Evolutionary conservation across 2,797 vertebrate genomes (phyloP), one percentile per base, ranked within the genome.

Genomic region (Salarias fasciatus): DNA sequence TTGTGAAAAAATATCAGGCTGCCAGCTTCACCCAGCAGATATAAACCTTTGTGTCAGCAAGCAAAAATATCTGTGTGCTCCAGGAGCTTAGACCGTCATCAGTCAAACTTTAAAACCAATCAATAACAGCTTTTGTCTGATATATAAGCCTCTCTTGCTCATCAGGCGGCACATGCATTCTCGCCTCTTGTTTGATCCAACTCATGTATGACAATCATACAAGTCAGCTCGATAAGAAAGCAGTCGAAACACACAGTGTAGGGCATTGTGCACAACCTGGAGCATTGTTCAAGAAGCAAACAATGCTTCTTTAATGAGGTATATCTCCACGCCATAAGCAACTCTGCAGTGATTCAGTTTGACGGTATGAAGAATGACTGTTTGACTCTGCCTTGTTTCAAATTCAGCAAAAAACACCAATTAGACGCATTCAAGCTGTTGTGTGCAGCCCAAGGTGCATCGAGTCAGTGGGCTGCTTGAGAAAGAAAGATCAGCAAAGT

Each of bases 1-100:
- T 11, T 58, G 3, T 36, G 54, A 60, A 69, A 51, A 65, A 55
- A 70, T 65, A 15, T 40, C 41, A 56, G 11, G 7, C 47, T 63
- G 29, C 14, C 37, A 63, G 11, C 1, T 2, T 47, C 35, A 41
- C 50, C 0, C 46, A 45, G 36, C 29, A 36, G 42, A 43, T 54
- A 14, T 53, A 12, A 63, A 65, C 2, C 0, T 40, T 48, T 58
- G n/a, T 33, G 35, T 45, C 53, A 11, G n/a, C 18, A 41, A 15
- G 18, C 5, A 9, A 48, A 52, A 51, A 47, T n/a, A 12, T 28
- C 7, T 51, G 35, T 49, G 14, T 58, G 36, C 36, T 30, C 13
- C 37, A 58, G 10, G 41, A 40, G 40, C 67, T 52, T 36, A 45
- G 18, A 24, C 1, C n/a, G 10, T 56, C 44, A 68, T 48, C 38